Percentiles rank a stretch among this genome's conserved stretches.
These are phyloP conservation scores for Drosophila bunnanda DNA, from an alignment of 2,888 invertebrate species.

Conservation along the genomic window DNA sequence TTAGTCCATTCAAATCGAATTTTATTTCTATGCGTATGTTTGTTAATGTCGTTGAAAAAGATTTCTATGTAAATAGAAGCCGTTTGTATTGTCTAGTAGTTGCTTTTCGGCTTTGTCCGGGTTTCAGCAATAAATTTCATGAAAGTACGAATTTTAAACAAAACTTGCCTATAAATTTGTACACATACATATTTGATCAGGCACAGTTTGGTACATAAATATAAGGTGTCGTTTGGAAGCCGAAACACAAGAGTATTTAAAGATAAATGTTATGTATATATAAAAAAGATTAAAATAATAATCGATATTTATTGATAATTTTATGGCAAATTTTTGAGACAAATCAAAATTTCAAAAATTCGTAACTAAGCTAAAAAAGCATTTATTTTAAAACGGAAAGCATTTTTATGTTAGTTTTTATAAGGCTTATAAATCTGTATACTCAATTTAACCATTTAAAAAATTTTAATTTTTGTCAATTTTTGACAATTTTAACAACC, in stretches of 20 bases:
- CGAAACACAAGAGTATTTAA: no score
- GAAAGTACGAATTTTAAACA: conserved; percentile 68
- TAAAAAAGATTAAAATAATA: neutral
- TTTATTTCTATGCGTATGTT: conserved; percentile 17
- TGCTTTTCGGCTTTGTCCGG: conserved; percentile 44
- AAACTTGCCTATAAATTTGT: conserved; percentile 43
- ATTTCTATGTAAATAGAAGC: conserved; percentile 62
- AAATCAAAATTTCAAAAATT: no score
- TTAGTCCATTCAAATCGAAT: conserved; percentile 42
- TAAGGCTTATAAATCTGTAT: no score
- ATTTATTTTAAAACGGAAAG: no score
- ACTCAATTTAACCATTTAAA: no score
- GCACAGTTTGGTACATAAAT: conserved; percentile 2
- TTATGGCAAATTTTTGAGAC: no score
- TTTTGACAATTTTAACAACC: no score
- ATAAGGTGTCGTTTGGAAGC: neutral
- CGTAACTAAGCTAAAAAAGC: no score
- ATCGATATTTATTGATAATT: no score
- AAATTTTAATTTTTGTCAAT: no score
- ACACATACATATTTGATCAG: conserved; percentile 8
- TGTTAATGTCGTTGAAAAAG: conserved; percentile 26
- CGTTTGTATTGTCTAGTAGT: conserved; percentile 53
- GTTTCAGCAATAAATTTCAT: conserved; percentile 61
- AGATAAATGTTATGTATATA: neutral
- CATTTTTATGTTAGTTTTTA: no score